Percentiles rank a stretch among this genome's conserved stretches.
phyloP scores from a whole-genome alignment of 2,797 vertebrate species.

The Bufotes viridis region DNA sequence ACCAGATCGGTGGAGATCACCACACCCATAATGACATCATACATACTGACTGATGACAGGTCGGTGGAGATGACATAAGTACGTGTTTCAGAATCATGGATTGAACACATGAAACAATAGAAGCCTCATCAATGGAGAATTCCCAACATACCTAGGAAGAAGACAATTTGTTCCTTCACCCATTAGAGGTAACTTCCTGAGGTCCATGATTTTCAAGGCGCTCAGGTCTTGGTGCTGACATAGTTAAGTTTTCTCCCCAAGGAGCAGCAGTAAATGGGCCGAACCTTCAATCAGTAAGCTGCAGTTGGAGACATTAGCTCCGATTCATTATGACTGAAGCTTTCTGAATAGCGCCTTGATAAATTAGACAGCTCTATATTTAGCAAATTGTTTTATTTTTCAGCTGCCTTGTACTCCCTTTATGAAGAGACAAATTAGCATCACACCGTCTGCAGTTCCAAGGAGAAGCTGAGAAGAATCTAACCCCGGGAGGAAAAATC shows the following conservation, averaged over 20 bases:
- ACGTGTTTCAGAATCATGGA: too few relatives aligned
- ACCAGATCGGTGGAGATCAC: neutral
- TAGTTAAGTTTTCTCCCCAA: constrained; percentile 16
- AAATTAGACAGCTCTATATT: constrained; percentile 59
- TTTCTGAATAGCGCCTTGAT: constrained; percentile 58
- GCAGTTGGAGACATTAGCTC: constrained; percentile 50
- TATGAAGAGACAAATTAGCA: constrained; percentile 58
- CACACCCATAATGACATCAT: neutral
- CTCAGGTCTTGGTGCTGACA: neutral
- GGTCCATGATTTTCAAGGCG: neutral
- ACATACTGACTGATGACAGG: neutral
- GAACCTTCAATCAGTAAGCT: constrained; percentile 46
- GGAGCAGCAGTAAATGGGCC: neutral
- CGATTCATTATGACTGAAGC: constrained; percentile 53
- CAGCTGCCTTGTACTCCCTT: constrained; percentile 51
- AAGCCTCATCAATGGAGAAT: neutral
- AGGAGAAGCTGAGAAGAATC: constrained; percentile 13
- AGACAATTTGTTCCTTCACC: neutral
- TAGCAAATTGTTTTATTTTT: constrained; percentile 61
- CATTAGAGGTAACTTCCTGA: neutral
- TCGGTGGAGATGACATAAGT: neutral
- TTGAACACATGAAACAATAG: neutral
- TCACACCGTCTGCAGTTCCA: constrained; percentile 37
- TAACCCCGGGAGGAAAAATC: neutral
- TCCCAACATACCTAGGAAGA: too few relatives aligned